Base-by-base conservation (phyloP, 2,797 vertebrate genomes). In the Oryzias sinensis region DNA sequence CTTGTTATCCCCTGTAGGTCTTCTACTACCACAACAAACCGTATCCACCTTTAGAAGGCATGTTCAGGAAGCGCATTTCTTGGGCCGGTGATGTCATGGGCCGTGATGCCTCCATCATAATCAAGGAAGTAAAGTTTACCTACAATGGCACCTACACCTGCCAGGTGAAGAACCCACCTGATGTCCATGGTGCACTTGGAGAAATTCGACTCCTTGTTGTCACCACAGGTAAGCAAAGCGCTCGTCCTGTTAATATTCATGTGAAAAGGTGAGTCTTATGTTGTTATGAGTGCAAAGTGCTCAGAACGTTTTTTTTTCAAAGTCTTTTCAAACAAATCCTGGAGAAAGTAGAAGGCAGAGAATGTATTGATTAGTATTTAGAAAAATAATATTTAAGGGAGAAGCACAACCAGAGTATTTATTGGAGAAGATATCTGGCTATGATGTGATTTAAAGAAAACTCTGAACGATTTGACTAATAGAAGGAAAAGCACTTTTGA, bases 71-170 rank as follows among this genome's bases (percentile, higher is more conserved):
- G 54, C 83, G 91, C 1, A 85, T 93, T 22, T 33, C 41, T 7
- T 98, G 96, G 95, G 93, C 91, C 0, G 97, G 97, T 14, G 94
- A 96, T n/a, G 63, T 93, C 0, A 79, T 88, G 56, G 90, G 90
- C 0, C 68, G 88, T 0, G 97, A 98, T 0, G 97, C 78, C 5
- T 97, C 97, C 75, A 95, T 98, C 57, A 22, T 92, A 0, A 49
- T 98, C 43, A 89, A 87, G 49, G 81, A 94, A 48, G 88, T 96
- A 72, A 93, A 93, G 78, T 94, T 94, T 66, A 91, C 65, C 0
- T 95, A 93, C 81, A 98, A 98, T 0, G 96, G 97, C 14, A 98
- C 95, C 0, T 98, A 94, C 77, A 90, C 82, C 68, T 98, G 97
- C 74, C 94, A 95, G 73, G 95, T 98, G 65, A 95, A 92, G 82